Evolutionary conservation across 2,113 vertebrate species (phyloP).

Genomic region (Corythoichthys haematopterus): DNA sequence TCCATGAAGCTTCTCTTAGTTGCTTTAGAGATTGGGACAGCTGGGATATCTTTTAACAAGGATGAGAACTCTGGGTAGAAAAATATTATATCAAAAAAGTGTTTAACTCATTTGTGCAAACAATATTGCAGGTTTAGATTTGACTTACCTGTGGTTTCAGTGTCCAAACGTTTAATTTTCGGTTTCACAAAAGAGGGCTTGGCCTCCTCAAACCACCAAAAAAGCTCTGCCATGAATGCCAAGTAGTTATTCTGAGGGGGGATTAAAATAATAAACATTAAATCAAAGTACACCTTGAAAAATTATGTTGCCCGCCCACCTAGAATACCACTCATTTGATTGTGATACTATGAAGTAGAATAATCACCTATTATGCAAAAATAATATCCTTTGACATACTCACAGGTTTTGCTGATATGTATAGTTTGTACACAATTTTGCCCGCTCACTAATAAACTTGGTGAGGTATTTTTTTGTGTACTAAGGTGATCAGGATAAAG

Average conservation of each 20-base stretch:
- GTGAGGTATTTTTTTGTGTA: too few species aligned
- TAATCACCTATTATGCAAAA: neutral
- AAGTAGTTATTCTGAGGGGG: constrained; percentile 87
- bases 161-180: constrained; percentile 61
- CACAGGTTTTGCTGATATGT: neutral
- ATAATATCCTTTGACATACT: neutral
- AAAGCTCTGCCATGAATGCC: constrained; percentile 96
- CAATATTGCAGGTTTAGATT: too few species aligned
- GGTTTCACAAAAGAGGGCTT: constrained; percentile 93
- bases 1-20: constrained; percentile 79
- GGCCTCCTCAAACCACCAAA: constrained; percentile 96
- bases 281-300: neutral
- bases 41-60: constrained; percentile 69
- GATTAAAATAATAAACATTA: constrained; percentile 2
- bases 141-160: constrained; percentile 67
- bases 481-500: too few species aligned
- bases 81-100: neutral
- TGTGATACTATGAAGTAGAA: neutral
- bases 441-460: too few species aligned
- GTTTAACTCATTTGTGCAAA: neutral
- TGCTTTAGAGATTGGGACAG: constrained; percentile 74
- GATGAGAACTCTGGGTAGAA: constrained; percentile 56
- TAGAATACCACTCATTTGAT: neutral
- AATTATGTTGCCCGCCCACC: neutral
- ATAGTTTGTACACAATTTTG: too few species aligned